Evolutionary conservation across 2,888 invertebrate species (phyloP).

Genomic region (Microctonus brassicae): DNA sequence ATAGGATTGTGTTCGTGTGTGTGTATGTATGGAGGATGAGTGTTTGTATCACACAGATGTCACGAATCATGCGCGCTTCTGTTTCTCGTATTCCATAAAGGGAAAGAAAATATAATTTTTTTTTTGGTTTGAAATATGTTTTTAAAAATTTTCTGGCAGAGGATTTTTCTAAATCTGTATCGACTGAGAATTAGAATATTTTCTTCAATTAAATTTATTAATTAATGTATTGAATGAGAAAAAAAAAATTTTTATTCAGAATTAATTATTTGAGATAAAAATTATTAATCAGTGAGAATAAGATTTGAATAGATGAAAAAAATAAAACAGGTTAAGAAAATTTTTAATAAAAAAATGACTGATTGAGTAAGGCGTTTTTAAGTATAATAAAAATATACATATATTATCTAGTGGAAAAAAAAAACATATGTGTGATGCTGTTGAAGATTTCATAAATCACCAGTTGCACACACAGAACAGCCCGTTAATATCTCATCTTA

Average conservation of each 20-base stretch:
- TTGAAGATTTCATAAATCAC: slow-evolving; percentile 53
- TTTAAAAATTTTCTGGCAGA: background rate
- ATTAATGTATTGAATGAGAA: no score
- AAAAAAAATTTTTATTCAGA: no score
- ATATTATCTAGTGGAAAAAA: slow-evolving; percentile 31
- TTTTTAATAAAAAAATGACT: slow-evolving; percentile 25
- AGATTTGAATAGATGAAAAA: no score
- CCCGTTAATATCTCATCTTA: slow-evolving; percentile 49
- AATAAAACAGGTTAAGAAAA: slow-evolving; percentile 28
- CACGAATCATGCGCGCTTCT: background rate
- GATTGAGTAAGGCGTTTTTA: slow-evolving; percentile 40
- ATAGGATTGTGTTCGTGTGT: slow-evolving; percentile 3
- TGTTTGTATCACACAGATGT: slow-evolving; percentile 20
- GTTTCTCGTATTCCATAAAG: background rate
- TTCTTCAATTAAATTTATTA: no score
- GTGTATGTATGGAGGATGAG: background rate
- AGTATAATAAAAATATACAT: no score
- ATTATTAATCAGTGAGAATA: no score
- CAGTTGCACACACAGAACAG: slow-evolving; percentile 26
- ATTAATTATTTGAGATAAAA: no score
- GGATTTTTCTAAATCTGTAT: no score
- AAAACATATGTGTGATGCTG: slow-evolving; percentile 43
- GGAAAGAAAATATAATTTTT: background rate
- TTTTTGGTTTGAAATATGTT: background rate
- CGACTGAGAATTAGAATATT: no score